Percentiles rank a stretch among this genome's conserved stretches.
phyloP scores from a whole-genome alignment of 2,113 vertebrate species.

The Thomomys bottae region DNA sequence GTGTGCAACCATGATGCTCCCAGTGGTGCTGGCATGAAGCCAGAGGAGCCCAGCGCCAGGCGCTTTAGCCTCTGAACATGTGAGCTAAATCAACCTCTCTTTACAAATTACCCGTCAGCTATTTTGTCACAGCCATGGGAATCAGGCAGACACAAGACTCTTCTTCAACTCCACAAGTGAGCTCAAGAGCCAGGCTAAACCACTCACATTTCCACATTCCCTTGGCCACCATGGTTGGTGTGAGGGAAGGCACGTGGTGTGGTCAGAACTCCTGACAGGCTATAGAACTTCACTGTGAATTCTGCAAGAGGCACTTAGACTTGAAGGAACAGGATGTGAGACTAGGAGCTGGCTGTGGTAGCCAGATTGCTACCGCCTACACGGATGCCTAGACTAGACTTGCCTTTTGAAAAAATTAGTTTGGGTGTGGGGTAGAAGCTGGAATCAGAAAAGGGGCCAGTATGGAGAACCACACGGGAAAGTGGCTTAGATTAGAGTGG shows the following conservation, averaged over 20 bases:
- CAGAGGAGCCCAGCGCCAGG: neutral
- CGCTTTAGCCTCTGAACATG: neutral
- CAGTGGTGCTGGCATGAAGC: neutral
- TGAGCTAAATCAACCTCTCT: neutral
- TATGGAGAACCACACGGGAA: neutral
- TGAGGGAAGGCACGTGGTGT: neutral
- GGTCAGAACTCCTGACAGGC: neutral
- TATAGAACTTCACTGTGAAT: neutral
- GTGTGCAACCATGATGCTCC: neutral
- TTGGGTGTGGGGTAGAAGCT: neutral
- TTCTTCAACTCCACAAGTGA: neutral
- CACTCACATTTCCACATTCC: neutral
- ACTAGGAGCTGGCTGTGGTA: neutral
- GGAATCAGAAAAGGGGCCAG: neutral
- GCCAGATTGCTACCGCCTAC: neutral
- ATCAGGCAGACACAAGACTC: neutral
- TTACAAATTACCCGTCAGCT: neutral
- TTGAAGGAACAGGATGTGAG: neutral
- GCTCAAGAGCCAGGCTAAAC: neutral
- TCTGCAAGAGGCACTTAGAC: neutral
- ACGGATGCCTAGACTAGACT: neutral
- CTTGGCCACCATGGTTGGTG: no score
- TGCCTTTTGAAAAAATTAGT: constrained; percentile 8
- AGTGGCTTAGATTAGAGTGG: neutral
- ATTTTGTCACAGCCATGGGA: neutral